Base-by-base conservation (phyloP, 2,113 vertebrate genomes). In the Eubucco bourcierii region DNA sequence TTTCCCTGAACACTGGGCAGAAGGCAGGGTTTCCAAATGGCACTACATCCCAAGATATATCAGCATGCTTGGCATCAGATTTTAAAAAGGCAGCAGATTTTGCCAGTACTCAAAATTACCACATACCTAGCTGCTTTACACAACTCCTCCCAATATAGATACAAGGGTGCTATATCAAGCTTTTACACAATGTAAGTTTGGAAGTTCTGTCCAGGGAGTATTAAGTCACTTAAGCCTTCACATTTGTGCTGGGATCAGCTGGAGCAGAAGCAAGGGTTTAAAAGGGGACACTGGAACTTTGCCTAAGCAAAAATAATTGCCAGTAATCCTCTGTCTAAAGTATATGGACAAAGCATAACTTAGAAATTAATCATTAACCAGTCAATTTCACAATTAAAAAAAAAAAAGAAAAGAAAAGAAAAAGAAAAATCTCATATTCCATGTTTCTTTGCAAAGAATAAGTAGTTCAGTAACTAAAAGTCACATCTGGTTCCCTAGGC, bases 341-440 rank as follows among this genome's bases (percentile, higher is more conserved):
- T 79, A 79, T 61, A 71, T 90, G 74, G 55, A 90, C 73, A 72
- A 94, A 83, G 58, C 4, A 15, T 78, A 85, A 77, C 63, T 73
- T 20, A 78, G 88, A 93, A 92, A 89, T 77, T 53, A 15, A 86
- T 59, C 29, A 6, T 87, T 88, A 93, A 88, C 72, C 2, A 20
- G 70, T 86, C 61, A 93, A 80, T 90, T 93, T 93, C 86, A 90
- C 93, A 94, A 94, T 68, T 78, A 59, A 95, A 85, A 94, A 64
- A 94, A 64, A n/a, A n/a, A n/a, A n/a, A n/a, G n/a, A n/a, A n/a
- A n/a, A n/a, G n/a, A 59, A 95, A 85, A 94, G 60, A 94, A 64
- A 77, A 7, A 80, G 10, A 64, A 24, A 27, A 46, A 28, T 65
- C 66, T 75, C 78, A 44, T 72, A 81, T 91, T 91, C 55, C 65